Conservation (phyloP, 2,888 invertebrate genomes). For the Lepetodrilus schrolli region DNA sequence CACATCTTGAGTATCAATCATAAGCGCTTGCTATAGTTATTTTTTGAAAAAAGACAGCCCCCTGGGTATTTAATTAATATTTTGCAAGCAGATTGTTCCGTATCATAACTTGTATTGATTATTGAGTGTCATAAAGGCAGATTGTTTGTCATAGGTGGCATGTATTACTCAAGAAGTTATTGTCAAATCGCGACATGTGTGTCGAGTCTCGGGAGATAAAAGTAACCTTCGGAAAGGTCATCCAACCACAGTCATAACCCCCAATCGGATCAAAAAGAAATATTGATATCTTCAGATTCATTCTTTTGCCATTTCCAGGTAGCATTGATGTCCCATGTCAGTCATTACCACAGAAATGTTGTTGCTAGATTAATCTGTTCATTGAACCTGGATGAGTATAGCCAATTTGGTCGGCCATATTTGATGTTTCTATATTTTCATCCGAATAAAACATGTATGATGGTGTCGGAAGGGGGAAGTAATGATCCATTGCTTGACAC, state of each 20-base stretch:
- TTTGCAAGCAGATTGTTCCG: not conserved
- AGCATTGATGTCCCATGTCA: not conserved
- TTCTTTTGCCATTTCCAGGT: constrained; percentile 21
- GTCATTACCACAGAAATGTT: not conserved
- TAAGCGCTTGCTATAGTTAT: no score
- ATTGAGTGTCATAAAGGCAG: not conserved
- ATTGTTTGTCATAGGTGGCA: not conserved
- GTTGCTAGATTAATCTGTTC: not conserved
- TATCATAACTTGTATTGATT: constrained; percentile 9
- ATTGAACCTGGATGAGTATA: not conserved
- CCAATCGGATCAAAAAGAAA: constrained; percentile 29
- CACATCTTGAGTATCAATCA: no score
- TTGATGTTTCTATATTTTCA: constrained; percentile 10
- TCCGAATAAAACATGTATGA: constrained; percentile 11
- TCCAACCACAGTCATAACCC: not conserved
- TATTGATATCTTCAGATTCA: constrained; percentile 33
- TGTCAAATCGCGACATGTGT: not conserved
- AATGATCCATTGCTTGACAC: not conserved
- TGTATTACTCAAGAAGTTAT: not conserved
- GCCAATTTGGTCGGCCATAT: constrained; percentile 2
- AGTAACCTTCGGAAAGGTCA: not conserved
- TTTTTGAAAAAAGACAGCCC: not conserved
- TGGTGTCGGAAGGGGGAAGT: not conserved
- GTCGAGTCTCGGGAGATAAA: not conserved
- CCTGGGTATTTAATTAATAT: not conserved